phyloP scores from a whole-genome alignment of 2,797 vertebrate species.

The Sphaeramia orbicularis region DNA sequence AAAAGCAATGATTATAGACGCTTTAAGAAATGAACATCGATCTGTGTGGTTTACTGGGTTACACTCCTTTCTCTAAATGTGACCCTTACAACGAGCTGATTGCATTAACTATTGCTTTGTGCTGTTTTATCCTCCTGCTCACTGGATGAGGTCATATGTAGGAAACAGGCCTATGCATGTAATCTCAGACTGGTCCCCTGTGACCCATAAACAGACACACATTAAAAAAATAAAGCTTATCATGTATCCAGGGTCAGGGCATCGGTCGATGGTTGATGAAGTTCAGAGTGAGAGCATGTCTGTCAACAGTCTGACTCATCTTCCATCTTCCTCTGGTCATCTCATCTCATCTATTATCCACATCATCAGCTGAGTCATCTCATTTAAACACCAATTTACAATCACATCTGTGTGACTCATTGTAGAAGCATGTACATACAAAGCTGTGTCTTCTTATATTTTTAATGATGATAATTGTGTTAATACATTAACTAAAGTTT shows the following conservation, averaged over 20 bases:
- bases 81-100: constrained; percentile 20
- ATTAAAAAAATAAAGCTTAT: constrained; percentile 24
- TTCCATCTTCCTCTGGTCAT: constrained; percentile 49
- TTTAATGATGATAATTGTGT: too few species aligned
- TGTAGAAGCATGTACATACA: constrained; percentile 17
- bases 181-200: constrained; percentile 22
- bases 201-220: constrained; percentile 32
- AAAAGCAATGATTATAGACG: not conserved
- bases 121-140: constrained; percentile 28
- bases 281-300: constrained; percentile 46
- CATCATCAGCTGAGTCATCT: constrained; percentile 36
- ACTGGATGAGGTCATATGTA: constrained; percentile 53
- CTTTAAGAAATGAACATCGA: constrained; percentile 6
- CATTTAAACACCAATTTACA: constrained; percentile 49
- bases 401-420: constrained; percentile 18
- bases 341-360: constrained; percentile 46
- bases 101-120: constrained; percentile 27
- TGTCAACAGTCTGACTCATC: constrained; percentile 74
- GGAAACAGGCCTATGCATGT: constrained; percentile 45
- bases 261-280: constrained; percentile 45
- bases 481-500: too few species aligned
- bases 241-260: constrained; percentile 42
- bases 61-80: constrained; percentile 17
- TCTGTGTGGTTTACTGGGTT: constrained; percentile 1
- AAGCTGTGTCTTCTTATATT: too few species aligned